Conservation (phyloP, 1,140 invertebrate genomes). For the Lysiphlebus fabarum region DNA sequence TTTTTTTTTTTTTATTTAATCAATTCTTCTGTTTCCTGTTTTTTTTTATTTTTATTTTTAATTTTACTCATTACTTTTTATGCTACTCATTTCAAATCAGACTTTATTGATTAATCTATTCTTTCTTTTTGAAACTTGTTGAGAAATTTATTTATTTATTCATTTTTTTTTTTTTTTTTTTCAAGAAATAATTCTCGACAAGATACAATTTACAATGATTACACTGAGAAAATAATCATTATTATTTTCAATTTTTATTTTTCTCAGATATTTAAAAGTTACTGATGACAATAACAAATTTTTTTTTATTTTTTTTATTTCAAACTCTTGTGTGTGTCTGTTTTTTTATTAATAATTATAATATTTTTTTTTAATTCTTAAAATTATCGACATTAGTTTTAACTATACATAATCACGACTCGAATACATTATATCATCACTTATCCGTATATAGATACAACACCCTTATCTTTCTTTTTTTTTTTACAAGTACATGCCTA, state of each 20-base stretch:
- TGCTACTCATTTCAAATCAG: too few relatives aligned
- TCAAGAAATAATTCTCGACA: constrained; percentile 45
- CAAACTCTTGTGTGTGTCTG: constrained; percentile 25
- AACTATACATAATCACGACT: constrained; percentile 56
- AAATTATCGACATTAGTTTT: constrained; percentile 49
- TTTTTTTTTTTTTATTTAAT: too few relatives aligned
- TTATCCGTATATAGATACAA: constrained; percentile 56
- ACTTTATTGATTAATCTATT: too few relatives aligned
- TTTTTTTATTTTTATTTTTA: too few relatives aligned
- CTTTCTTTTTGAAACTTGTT: too few relatives aligned
- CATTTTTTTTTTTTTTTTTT: constrained; percentile 23
- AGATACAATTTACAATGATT: constrained; percentile 54
- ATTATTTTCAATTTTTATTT: constrained; percentile 17
- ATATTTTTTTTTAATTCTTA: constrained; percentile 30
- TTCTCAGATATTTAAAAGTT: constrained; percentile 21
- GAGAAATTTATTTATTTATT: constrained; percentile 1
- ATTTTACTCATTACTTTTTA: too few relatives aligned
- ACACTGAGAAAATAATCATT: constrained; percentile 32
- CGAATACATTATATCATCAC: constrained; percentile 54
- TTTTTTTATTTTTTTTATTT: constrained; percentile 29
- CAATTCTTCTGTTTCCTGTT: too few relatives aligned
- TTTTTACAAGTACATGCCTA: constrained; percentile 18
- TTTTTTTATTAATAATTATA: constrained; percentile 31
- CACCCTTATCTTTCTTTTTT: constrained; percentile 41
- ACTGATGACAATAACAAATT: constrained; percentile 22